A percentile compares a stretch with the other conserved stretches of the same genome.
Evolutionary conservation across 2,797 vertebrate genomes (phyloP).

Genomic region (Hylomyscus alleni): DNA sequence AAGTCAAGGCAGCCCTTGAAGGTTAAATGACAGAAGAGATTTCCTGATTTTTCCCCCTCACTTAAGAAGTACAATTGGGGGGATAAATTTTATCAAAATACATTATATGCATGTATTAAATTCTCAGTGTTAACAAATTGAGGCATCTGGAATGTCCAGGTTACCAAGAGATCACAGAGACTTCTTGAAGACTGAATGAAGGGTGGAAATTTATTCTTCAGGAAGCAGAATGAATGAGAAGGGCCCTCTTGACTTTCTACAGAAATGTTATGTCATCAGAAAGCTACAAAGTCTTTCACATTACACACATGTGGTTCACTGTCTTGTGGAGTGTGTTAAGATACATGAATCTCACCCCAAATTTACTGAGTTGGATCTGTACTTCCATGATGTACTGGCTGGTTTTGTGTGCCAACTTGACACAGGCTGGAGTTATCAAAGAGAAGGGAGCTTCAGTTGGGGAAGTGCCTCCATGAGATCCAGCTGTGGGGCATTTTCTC

Average conservation of each 20-base stretch:
- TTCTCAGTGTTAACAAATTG: neutral
- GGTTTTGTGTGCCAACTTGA: too few relatives aligned
- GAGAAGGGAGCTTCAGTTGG: too few relatives aligned
- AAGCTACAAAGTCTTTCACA: neutral
- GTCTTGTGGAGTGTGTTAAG: accelerated
- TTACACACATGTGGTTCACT: neutral
- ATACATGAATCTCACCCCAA: accelerated
- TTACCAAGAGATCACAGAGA: neutral
- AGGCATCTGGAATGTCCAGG: neutral
- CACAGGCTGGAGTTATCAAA: too few relatives aligned
- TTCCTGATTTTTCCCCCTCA: neutral
- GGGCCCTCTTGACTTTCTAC: too few relatives aligned
- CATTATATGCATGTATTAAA: neutral
- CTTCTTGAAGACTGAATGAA: neutral
- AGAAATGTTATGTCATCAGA: neutral
- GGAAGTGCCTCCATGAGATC: too few relatives aligned
- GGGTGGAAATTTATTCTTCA: too few relatives aligned
- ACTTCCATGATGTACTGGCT: too few relatives aligned
- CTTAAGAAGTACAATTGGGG: neutral
- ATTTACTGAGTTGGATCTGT: neutral
- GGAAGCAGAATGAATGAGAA: neutral
- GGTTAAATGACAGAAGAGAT: neutral
- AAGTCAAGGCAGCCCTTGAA: neutral
- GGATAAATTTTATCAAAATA: neutral
- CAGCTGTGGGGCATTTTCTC: too few relatives aligned